phyloP scores from a whole-genome alignment of 2,797 vertebrate species.

The Mallotus villosus region DNA sequence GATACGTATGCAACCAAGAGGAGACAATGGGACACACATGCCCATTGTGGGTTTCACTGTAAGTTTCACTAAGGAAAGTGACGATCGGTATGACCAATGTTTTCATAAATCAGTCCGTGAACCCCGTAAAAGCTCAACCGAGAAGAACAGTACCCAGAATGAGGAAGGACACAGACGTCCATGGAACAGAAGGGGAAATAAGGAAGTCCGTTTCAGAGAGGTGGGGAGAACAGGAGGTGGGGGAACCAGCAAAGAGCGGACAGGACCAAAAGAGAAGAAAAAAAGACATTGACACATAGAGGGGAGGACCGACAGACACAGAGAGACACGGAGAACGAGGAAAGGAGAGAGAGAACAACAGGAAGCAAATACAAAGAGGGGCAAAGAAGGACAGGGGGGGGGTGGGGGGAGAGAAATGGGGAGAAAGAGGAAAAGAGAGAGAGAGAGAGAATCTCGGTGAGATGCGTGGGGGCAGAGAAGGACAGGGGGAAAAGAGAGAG shows the following conservation, averaged over 20 bases:
- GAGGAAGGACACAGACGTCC: neutral
- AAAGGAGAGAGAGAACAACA: constrained; percentile 21
- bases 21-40: neutral
- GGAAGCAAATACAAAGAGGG: constrained; percentile 73
- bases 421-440: neutral
- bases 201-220: neutral
- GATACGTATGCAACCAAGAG: neutral
- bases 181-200: neutral
- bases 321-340: constrained; percentile 13
- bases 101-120: neutral
- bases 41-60: neutral
- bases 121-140: no score
- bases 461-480: no score
- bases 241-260: neutral
- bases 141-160: neutral
- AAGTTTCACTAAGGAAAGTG: no score
- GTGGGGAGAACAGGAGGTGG: constrained; percentile 7
- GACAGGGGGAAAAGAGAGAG: neutral
- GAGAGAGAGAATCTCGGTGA: neutral
- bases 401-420: no score
- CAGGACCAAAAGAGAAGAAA: no score
- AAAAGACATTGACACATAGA: no score
- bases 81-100: neutral
- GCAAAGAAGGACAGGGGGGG: neutral
- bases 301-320: neutral